Evolutionary conservation across 2,797 vertebrate species (phyloP).

Genomic region (Lepidocolaptes lacrymiger): DNA sequence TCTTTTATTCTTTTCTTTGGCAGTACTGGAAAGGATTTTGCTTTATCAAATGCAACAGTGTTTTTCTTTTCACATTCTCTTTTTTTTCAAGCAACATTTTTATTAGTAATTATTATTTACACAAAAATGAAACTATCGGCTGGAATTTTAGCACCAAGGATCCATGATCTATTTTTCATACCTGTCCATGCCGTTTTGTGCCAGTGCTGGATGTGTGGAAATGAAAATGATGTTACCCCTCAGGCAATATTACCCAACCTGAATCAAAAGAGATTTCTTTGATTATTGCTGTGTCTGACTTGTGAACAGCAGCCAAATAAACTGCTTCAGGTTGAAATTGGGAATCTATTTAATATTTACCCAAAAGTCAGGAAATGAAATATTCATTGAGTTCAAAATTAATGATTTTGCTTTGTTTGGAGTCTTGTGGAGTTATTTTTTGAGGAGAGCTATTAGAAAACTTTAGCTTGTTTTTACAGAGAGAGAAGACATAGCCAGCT

Average conservation of each 20-base stretch:
- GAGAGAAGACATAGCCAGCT: not conserved
- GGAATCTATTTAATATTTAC: slow-evolving; percentile 65
- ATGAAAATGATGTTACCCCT: slow-evolving; percentile 61
- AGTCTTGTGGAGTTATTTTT: not conserved
- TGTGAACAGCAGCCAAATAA: slow-evolving; percentile 66
- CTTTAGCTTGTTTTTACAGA: not conserved
- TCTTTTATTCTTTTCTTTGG: not conserved
- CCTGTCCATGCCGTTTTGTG: slow-evolving; percentile 71
- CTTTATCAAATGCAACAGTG: slow-evolving; percentile 68
- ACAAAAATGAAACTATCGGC: slow-evolving; percentile 66
- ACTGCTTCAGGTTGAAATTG: slow-evolving; percentile 65
- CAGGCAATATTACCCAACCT: slow-evolving; percentile 61
- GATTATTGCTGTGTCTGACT: slow-evolving; percentile 61
- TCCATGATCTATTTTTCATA: slow-evolving; percentile 70
- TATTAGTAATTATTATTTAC: slow-evolving; percentile 64
- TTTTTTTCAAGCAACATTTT: slow-evolving; percentile 62
- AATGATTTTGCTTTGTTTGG: not conserved
- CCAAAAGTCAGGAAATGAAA: slow-evolving; percentile 32
- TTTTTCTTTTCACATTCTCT: slow-evolving; percentile 65
- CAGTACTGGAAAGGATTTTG: slow-evolving; percentile 60
- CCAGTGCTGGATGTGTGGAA: slow-evolving; percentile 68
- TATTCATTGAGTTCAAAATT: not conserved
- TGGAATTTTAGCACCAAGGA: slow-evolving; percentile 75
- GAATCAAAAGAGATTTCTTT: slow-evolving; percentile 55
- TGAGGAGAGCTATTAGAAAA: not conserved